Base-by-base conservation (phyloP, 2,888 invertebrate genomes). In the Diarsia dahlii region DNA sequence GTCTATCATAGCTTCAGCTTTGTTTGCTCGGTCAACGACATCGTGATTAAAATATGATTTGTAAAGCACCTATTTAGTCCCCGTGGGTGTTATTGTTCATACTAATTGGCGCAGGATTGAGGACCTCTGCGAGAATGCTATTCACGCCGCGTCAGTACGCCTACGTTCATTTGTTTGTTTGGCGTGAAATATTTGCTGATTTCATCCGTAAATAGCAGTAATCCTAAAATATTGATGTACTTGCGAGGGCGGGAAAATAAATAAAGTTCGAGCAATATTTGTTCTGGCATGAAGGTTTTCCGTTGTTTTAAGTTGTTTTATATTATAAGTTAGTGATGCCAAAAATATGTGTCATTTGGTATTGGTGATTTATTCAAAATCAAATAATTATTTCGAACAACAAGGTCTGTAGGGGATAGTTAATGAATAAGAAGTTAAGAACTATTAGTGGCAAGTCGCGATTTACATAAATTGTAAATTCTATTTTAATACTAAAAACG, bases 41-140 rank as follows among this genome's bases (percentile, higher is more conserved):
- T 84, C 81, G 91, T 89, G 91, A 85, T 86, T 73, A 78, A 85
- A 81, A 87, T 89, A 88, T 87, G 87, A 90, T 90, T 89, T 88
- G 88, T 87, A 87, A 88, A 88, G 82, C 86, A 80, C 71, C 76
- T 83, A 87, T 84, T 83, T 74, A 83, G 74, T 82, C 71, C 80
- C 85, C 84, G 94, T 94, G 91, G 93, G 94, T 91, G 94, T 93
- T 92, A 95, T 94, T 94, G 93, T 93, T 91, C 89, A 86, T 81
- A 82, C 74, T 83, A 85, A 82, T 84, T 85, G 81, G 83, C 92
- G 64, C 73, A 87, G 90, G 86, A 87, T 84, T 86, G 85, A 87
- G 87, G 87, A 89, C 83, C 86, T 64, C 50, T 78, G 80, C 80
- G 78, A 80, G 85, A 82, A 81, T 84, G 69, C 50, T 81, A 79